Evolutionary conservation across 2,888 invertebrate genomes (phyloP).

Genomic region (Branchipolynoe longqiensis): DNA sequence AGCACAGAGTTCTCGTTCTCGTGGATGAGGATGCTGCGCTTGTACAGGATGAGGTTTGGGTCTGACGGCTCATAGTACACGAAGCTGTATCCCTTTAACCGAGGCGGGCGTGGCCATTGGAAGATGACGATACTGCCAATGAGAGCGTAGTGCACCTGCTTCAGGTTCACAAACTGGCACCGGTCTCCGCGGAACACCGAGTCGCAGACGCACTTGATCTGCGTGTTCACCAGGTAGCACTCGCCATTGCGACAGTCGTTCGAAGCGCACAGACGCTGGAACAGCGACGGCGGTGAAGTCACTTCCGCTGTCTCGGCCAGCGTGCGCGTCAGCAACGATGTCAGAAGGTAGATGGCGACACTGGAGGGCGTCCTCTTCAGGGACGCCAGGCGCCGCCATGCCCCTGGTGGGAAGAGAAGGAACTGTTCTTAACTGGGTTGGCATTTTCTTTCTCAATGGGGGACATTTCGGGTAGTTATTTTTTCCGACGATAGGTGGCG

Average conservation of each 20-base stretch:
- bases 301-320: slow-evolving; percentile 32
- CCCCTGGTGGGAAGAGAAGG: background rate
- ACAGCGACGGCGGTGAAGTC: slow-evolving; percentile 13
- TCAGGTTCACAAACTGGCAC: slow-evolving; percentile 62
- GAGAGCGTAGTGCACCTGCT: slow-evolving; percentile 41
- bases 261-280: slow-evolving; percentile 37
- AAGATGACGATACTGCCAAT: slow-evolving; percentile 64
- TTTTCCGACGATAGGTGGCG: too few species aligned
- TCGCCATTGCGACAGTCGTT: slow-evolving; percentile 54
- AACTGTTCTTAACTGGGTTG: too few species aligned
- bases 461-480: too few species aligned
- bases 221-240: slow-evolving; percentile 41
- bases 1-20: slow-evolving; percentile 62
- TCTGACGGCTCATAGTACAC: slow-evolving; percentile 63
- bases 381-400: background rate
- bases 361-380: background rate
- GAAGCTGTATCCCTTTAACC: slow-evolving; percentile 63
- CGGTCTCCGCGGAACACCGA: slow-evolving; percentile 55
- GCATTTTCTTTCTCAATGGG: too few species aligned
- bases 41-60: slow-evolving; percentile 50
- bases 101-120: slow-evolving; percentile 64
- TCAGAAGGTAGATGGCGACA: slow-evolving; percentile 16
- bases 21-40: slow-evolving; percentile 58
- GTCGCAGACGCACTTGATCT: slow-evolving; percentile 55
- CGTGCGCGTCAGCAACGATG: slow-evolving; percentile 28